A percentile compares a stretch with the other conserved stretches of the same genome.
These are phyloP conservation scores for Gracilinanus agilis DNA, from an alignment of 2,113 vertebrate species.

Conservation along the genomic window DNA sequence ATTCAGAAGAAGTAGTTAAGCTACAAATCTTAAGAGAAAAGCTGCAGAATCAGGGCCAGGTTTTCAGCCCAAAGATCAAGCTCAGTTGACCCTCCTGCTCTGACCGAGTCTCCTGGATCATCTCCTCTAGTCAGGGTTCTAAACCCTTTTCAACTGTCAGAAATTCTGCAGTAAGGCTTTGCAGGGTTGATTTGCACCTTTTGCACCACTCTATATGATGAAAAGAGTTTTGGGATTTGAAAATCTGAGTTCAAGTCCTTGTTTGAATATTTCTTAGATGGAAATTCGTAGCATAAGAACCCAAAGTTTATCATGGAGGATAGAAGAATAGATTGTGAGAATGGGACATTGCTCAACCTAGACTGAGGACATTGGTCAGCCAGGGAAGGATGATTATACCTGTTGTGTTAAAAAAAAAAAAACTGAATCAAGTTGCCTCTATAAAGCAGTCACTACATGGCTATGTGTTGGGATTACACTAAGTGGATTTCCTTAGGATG, in stretches of 20 bases:
- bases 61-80: too few relatives aligned
- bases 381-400: not conserved
- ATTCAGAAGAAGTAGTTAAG: too few relatives aligned
- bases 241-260: not conserved
- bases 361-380: not conserved
- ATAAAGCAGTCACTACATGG: not conserved
- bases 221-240: not conserved
- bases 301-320: not conserved
- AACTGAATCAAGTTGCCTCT: not conserved
- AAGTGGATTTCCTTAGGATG: not conserved
- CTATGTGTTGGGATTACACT: not conserved
- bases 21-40: too few relatives aligned
- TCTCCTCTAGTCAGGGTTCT: too few relatives aligned
- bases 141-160: too few relatives aligned
- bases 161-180: too few relatives aligned
- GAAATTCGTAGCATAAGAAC: not conserved
- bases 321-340: not conserved
- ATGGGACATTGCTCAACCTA: not conserved
- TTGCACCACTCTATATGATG: too few relatives aligned
- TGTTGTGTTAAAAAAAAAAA: not conserved
- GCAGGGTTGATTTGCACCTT: too few relatives aligned
- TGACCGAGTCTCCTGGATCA: too few relatives aligned
- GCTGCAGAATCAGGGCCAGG: too few relatives aligned
- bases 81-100: too few relatives aligned
- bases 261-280: not conserved